Base-by-base conservation (phyloP, 2,797 vertebrate species). In the Silurus aristotelis region DNA sequence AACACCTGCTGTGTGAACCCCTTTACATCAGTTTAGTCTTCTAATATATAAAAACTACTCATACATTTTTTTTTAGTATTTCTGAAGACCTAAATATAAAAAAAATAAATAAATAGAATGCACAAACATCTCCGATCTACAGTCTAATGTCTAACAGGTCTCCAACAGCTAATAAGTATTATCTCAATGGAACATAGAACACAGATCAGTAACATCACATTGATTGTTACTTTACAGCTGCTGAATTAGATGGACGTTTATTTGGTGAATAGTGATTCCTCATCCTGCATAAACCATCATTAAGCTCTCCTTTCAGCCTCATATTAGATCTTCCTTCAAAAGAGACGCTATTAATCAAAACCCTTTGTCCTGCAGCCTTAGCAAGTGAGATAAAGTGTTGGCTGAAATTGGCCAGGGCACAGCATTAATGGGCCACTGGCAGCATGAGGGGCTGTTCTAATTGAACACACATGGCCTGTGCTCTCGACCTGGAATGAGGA, bases 331-430 rank as follows among this genome's bases (percentile, higher is more conserved):
- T 91, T 87, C 86, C 25, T 90, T 91, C 93, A 92, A 92, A 93
- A 91, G 92, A 92, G 93, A 92, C 88, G 89, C 94, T 93, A 94
- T 95, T 94, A 94, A 95, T 95, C 95, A 93, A 89, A 86, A 87
- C 80, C 92, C 91, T 93, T 95, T 94, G 93, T 94, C 93, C 91
- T 89, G 83, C 86, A 87, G 89, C 89, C 91, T 93, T 90, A 93
- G 92, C 92, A 93, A 93, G 92, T 88, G 83, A 91, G 93, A 94
- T 93, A 91, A 90, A 90, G 91, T 87, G 90, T 89, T 85, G 89
- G 88, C 92, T 93, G 92, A 92, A 94, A 93, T 90, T 91, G 92
- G 91, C 90, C 88, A 78, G 73, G 84, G 82, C 84, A 64, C 25
- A 77, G 46, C 70, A 82, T 60, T 87, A 83, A 88, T 82, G 66